phyloP scores from a whole-genome alignment of 37 sponge, comb jelly and placozoan species.

The Theonella swinhoei region DNA sequence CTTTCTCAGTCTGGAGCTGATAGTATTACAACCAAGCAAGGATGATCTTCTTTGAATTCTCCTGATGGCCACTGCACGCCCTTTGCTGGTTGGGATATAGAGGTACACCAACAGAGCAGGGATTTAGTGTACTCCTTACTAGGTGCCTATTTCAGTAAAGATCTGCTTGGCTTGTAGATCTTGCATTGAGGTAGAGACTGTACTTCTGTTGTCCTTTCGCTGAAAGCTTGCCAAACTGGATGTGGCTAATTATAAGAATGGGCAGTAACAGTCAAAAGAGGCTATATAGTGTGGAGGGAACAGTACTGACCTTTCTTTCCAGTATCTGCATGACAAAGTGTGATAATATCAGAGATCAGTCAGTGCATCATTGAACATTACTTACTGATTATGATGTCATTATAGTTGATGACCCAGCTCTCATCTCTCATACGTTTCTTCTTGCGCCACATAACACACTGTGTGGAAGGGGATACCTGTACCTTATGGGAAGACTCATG shows the following conservation, averaged over 20 bases:
- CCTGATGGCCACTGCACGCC: constrained; percentile 84
- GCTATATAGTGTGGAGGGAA: no score
- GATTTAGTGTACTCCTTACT: constrained; percentile 51
- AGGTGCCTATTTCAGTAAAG: constrained; percentile 72
- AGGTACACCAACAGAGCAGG: no score
- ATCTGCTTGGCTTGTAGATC: constrained; percentile 31
- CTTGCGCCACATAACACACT: constrained; percentile 70
- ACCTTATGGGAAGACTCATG: no score
- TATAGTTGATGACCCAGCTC: constrained; percentile 83
- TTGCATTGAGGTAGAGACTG: neutral
- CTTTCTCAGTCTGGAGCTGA: constrained; percentile 61
- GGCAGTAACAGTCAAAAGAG: no score
- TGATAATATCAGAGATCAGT: neutral
- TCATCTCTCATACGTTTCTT: constrained; percentile 83
- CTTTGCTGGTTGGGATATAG: no score
- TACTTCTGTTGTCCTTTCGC: neutral
- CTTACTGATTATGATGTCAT: constrained; percentile 23
- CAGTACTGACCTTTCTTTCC: neutral
- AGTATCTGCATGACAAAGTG: neutral
- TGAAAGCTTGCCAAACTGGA: neutral
- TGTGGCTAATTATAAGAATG: neutral
- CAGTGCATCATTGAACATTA: neutral
- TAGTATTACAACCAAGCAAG: neutral
- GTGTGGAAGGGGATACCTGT: neutral
- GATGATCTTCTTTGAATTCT: constrained; percentile 16